Evolutionary conservation across 2,797 vertebrate species (phyloP).

Genomic region (Antrozous pallidus): DNA sequence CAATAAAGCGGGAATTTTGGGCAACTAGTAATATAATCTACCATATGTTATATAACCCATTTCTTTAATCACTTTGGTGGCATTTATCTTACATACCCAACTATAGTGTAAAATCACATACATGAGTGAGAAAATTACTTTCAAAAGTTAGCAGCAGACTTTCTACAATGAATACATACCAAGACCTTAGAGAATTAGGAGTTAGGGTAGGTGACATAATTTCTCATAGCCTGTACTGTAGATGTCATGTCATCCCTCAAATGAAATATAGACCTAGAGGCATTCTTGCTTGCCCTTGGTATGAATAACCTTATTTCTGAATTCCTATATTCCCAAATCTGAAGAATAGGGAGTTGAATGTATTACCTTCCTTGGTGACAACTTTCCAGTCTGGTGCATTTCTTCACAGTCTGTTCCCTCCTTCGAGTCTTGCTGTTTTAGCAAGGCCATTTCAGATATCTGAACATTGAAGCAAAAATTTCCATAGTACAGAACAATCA

Average conservation of each 20-base stretch:
- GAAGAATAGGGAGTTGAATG: background rate
- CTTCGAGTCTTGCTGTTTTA: constrained; percentile 4
- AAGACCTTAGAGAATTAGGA: background rate
- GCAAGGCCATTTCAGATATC: background rate
- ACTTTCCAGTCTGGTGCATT: constrained; percentile 64
- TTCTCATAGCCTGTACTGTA: background rate
- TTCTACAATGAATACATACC: background rate
- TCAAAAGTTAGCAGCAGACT: background rate
- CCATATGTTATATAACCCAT: background rate
- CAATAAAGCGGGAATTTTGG: background rate
- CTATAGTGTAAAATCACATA: background rate
- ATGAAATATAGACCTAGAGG: background rate
- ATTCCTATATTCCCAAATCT: background rate
- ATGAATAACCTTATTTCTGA: background rate
- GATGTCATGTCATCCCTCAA: background rate
- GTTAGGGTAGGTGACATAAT: background rate
- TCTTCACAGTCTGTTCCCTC: constrained; percentile 42
- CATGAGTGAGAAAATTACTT: background rate
- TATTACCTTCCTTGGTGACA: background rate
- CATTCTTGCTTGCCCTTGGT: background rate
- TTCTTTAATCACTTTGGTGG: background rate
- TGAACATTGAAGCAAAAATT: constrained; percentile 29
- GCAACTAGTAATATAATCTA: background rate
- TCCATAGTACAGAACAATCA: background rate
- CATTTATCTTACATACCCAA: background rate